A percentile compares a stretch with the other conserved stretches of the same genome.
These are phyloP conservation scores for Danionella cerebrum DNA, from an alignment of 2,113 vertebrate genomes.

Conservation along the genomic window DNA sequence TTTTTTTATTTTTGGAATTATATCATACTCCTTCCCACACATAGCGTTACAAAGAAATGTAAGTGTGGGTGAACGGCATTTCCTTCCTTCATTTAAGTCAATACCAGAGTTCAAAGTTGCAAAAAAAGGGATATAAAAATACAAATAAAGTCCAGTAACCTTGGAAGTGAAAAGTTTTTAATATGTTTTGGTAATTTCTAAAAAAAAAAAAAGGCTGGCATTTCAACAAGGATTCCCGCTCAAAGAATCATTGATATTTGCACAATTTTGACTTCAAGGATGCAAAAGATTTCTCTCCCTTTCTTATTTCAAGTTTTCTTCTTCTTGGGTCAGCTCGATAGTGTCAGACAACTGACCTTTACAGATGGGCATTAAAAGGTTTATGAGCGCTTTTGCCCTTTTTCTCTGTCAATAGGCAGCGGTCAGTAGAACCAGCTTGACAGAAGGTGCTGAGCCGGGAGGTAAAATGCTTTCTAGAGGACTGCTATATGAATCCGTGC, in stretches of 20 bases:
- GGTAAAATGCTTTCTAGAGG: neutral
- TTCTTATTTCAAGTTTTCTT: slow-evolving; percentile 50
- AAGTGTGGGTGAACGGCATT: too few species aligned
- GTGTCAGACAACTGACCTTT: slow-evolving; percentile 67
- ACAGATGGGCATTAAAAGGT: slow-evolving; percentile 37
- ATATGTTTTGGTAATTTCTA: too few species aligned
- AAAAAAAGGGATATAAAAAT: too few species aligned
- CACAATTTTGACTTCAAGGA: neutral
- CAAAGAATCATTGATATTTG: neutral
- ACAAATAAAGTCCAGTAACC: too few species aligned
- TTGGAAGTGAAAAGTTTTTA: too few species aligned
- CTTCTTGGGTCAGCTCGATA: slow-evolving; percentile 65
- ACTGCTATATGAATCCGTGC: neutral
- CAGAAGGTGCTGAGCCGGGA: slow-evolving; percentile 6
- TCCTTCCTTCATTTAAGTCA: too few species aligned
- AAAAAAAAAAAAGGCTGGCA: too few species aligned
- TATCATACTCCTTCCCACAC: too few species aligned
- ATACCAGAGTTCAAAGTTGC: too few species aligned
- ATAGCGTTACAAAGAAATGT: too few species aligned
- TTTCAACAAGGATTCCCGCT: neutral
- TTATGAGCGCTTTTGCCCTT: slow-evolving; percentile 36
- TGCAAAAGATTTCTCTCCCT: neutral
- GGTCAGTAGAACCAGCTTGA: slow-evolving; percentile 15
- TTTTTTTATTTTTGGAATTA: too few species aligned
- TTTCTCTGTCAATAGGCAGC: slow-evolving; percentile 36